Conservation (phyloP, 1,140 invertebrate species). For the Drosophila willistoni region DNA sequence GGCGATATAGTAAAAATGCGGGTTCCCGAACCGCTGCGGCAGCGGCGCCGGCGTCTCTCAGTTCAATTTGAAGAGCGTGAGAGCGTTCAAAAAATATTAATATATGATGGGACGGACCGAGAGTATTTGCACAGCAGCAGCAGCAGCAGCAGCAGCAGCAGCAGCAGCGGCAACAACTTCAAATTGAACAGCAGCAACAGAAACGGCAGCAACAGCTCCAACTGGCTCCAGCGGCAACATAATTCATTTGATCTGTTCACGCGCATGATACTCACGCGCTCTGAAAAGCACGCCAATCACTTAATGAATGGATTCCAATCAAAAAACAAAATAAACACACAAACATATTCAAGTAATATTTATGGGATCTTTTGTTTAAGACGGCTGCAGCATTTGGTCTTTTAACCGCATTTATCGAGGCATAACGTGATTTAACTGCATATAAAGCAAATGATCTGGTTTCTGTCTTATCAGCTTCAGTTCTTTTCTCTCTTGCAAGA, state of each 20-base stretch:
- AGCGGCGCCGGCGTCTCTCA: conserved; percentile 42
- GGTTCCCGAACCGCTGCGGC: neutral
- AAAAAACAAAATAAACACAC: conserved; percentile 9
- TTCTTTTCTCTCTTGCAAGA: neutral
- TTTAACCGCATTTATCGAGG: conserved; percentile 78
- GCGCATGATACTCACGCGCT: conserved; percentile 48
- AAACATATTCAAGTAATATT: conserved; percentile 49
- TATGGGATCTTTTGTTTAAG: conserved; percentile 49
- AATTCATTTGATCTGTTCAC: conserved; percentile 48
- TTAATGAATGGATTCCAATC: conserved; percentile 48
- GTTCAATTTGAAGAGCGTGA: conserved; percentile 76
- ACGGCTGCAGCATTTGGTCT: conserved; percentile 41
- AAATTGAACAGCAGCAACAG: conserved; percentile 28
- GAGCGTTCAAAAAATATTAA: conserved; percentile 67
- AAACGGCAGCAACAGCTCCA: neutral
- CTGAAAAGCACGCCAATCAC: conserved; percentile 60
- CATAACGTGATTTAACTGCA: conserved; percentile 79
- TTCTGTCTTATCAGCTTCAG: conserved; percentile 30
- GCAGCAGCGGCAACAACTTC: conserved; percentile 12
- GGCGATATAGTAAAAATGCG: conserved; percentile 38
- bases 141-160: conserved; percentile 1
- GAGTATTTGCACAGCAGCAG: conserved; percentile 13
- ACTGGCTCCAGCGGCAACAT: conserved; percentile 22
- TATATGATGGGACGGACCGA: conserved; percentile 2
- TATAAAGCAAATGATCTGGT: conserved; percentile 68